Conservation (phyloP, 1,140 invertebrate species). For the Trichogramma pretiosum region DNA sequence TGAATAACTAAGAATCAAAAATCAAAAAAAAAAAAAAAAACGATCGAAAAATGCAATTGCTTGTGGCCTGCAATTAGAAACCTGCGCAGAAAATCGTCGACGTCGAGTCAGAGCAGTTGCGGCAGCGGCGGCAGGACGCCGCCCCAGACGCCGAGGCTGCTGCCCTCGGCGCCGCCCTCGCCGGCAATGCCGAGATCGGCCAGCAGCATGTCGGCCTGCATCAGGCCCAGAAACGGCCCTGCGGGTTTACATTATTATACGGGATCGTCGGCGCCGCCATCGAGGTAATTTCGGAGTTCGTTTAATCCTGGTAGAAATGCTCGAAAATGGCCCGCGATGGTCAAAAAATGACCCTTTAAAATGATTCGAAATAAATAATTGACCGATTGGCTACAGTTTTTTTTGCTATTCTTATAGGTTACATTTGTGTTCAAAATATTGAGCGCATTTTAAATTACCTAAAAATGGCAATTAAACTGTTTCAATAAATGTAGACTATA, state of each 20-base stretch:
- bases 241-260: slow-evolving; percentile 66
- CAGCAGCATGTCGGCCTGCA: slow-evolving; percentile 50
- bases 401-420: too few relatives aligned
- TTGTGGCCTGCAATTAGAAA: slow-evolving; percentile 31
- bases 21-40: too few relatives aligned
- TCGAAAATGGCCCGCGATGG: slow-evolving; percentile 8
- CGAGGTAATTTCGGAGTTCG: slow-evolving; percentile 28
- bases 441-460: too few relatives aligned
- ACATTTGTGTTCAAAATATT: too few relatives aligned
- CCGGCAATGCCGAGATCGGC: slow-evolving; percentile 42
- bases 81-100: slow-evolving; percentile 45
- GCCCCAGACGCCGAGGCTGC: slow-evolving; percentile 45
- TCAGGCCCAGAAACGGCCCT: slow-evolving; percentile 60
- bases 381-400: too few relatives aligned
- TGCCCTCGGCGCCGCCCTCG: slow-evolving; percentile 42
- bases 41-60: too few relatives aligned
- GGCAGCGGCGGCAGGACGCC: slow-evolving; percentile 47
- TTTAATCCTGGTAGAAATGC: slow-evolving; percentile 3
- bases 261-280: slow-evolving; percentile 44
- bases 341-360: slow-evolving; percentile 7
- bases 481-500: too few relatives aligned
- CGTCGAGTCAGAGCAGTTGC: slow-evolving; percentile 46
- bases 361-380: too few relatives aligned
- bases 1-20: too few relatives aligned
- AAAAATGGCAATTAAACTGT: too few relatives aligned